Conservation (phyloP, 92 coral and sea anemone species). For the Anthopleura xanthogrammica region DNA sequence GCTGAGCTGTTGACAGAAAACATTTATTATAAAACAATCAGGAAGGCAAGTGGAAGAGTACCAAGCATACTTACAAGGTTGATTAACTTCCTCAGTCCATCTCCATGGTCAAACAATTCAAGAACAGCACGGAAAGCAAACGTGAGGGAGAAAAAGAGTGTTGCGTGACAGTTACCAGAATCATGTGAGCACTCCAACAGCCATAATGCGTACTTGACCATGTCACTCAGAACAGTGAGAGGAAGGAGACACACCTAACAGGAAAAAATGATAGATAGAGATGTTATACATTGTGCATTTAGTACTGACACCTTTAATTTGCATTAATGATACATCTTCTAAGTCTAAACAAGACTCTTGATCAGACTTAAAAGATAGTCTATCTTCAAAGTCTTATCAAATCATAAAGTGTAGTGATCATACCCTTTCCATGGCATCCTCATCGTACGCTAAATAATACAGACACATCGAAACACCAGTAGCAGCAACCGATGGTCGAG, state of each 20-base stretch:
- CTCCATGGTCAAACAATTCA: constrained; percentile 84
- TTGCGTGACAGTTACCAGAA: constrained; percentile 96
- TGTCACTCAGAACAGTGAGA: constrained; percentile 86
- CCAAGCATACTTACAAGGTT: constrained; percentile 61
- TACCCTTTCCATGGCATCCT: constrained; percentile 99
- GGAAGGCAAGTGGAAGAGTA: not conserved
- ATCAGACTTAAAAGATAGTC: no score
- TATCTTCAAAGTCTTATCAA: no score
- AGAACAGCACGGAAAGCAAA: constrained; percentile 92
- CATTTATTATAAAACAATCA: not conserved
- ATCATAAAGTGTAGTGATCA: not conserved
- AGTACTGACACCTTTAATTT: no score
- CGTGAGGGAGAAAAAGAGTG: constrained; percentile 91
- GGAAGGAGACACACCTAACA: constrained; percentile 84
- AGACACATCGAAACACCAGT: constrained; percentile 94
- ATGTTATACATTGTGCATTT: no score
- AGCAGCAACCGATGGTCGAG: constrained; percentile 92
- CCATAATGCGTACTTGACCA: constrained; percentile 92
- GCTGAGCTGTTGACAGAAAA: constrained; percentile 60
- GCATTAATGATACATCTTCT: no score
- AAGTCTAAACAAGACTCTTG: no score
- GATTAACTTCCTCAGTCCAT: constrained; percentile 85
- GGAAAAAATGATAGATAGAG: not conserved
- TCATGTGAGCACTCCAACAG: constrained; percentile 93
- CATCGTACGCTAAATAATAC: constrained; percentile 93